phyloP scores from a whole-genome alignment of 2,888 invertebrate species.

The Fabriciana adippe region DNA sequence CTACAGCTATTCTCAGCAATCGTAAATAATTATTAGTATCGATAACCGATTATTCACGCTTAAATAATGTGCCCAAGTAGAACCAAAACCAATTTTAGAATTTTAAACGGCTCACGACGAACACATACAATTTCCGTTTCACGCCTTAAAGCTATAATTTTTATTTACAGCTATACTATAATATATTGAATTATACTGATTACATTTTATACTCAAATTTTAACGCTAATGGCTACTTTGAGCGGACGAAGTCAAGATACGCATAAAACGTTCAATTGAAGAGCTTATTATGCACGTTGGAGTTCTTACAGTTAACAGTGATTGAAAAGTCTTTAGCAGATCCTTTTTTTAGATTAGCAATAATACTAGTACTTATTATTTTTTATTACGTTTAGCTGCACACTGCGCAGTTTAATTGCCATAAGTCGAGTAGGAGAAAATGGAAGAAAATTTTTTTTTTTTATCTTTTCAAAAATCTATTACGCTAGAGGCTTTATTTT shows the following conservation, averaged over 20 bases:
- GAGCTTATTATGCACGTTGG: no score
- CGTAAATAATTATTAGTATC: slow-evolving; percentile 78
- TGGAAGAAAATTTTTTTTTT: no score
- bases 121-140: slow-evolving; percentile 41
- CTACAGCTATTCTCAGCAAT: slow-evolving; percentile 66
- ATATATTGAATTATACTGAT: slow-evolving; percentile 35
- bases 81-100: slow-evolving; percentile 41
- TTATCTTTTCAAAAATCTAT: no score
- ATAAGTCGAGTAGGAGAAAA: no score
- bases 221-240: slow-evolving; percentile 19
- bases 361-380: no score
- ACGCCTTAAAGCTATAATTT: slow-evolving; percentile 42
- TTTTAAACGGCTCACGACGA: slow-evolving; percentile 45
- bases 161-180: slow-evolving; percentile 27
- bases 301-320: no score
- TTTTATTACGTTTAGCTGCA: no score
- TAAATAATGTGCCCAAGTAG: slow-evolving; percentile 40
- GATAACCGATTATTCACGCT: slow-evolving; percentile 57
- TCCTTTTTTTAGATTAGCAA: not conserved
- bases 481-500: no score
- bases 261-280: slow-evolving; percentile 20
- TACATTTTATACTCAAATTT: slow-evolving; percentile 32
- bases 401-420: no score
- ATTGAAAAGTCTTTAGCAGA: no score
- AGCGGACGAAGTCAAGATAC: not conserved